Conservation (phyloP, 2,113 vertebrate species). For the Balaenoptera acutorostrata region DNA sequence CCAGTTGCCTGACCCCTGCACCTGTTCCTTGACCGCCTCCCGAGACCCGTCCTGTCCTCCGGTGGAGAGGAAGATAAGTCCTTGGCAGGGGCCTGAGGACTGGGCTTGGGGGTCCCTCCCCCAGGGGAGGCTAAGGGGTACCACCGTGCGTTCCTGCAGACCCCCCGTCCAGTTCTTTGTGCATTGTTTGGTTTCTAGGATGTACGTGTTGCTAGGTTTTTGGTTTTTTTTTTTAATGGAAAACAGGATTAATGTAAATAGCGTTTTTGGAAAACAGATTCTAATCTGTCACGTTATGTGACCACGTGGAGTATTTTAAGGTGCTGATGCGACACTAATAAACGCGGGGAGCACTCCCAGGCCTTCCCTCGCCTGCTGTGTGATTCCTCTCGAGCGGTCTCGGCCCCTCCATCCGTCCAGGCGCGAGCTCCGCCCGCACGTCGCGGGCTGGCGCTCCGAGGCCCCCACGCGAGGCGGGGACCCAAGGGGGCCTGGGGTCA, state of each 20-base stretch:
- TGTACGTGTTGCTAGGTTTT: not conserved
- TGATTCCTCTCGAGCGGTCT: not conserved
- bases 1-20: not conserved
- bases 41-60: not conserved
- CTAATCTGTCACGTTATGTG: constrained; percentile 64
- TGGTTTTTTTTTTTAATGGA: constrained; percentile 13
- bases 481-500: no score
- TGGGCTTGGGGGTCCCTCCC: not conserved
- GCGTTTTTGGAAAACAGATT: constrained; percentile 69
- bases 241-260: constrained; percentile 76
- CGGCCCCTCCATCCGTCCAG: not conserved
- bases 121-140: not conserved
- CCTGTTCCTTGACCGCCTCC: not conserved
- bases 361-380: not conserved
- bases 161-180: not conserved
- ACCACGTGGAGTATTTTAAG: constrained; percentile 77
- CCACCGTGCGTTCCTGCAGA: not conserved
- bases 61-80: not conserved
- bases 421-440: not conserved
- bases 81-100: not conserved
- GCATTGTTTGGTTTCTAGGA: not conserved
- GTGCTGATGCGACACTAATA: constrained; percentile 83
- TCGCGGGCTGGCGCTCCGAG: not conserved
- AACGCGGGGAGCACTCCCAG: constrained; percentile 67
- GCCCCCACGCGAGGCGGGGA: not conserved